phyloP scores from a whole-genome alignment of 1,140 invertebrate genomes.

The Atta texana region DNA sequence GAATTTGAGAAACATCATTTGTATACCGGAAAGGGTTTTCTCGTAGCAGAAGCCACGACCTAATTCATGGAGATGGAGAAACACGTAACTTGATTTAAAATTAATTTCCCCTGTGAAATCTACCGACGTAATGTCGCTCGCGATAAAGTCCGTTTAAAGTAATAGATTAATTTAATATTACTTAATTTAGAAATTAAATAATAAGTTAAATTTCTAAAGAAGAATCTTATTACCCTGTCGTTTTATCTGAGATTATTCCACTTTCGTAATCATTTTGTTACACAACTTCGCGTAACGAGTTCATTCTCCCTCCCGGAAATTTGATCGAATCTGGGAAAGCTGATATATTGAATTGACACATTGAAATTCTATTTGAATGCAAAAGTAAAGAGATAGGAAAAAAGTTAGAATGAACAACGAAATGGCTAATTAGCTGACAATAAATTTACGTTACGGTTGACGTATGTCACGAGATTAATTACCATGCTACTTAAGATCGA shows the following conservation, averaged over 20 bases:
- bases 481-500: conserved; percentile 36
- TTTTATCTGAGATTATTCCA: not conserved
- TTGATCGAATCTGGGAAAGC: not conserved
- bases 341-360: conserved; percentile 54
- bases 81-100: conserved; percentile 22
- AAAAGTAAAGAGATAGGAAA: not conserved
- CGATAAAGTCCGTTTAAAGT: not conserved
- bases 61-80: not conserved
- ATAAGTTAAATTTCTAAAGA: not conserved
- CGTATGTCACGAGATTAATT: conserved; percentile 52
- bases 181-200: conserved; percentile 12
- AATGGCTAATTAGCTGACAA: conserved; percentile 70
- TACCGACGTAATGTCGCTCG: not conserved
- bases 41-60: conserved; percentile 39
- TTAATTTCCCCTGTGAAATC: conserved; percentile 30
- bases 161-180: not conserved
- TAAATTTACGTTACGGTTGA: conserved; percentile 69
- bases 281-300: not conserved
- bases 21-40: conserved; percentile 34
- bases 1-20: conserved; percentile 67
- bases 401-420: not conserved
- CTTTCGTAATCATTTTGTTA: not conserved
- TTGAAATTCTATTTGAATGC: conserved; percentile 6
- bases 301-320: not conserved
- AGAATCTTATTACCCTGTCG: not conserved